Evolutionary conservation across 2,888 invertebrate genomes (phyloP), one percentile per base, ranked within the genome.

Genomic region (Cistogaster globosa): DNA sequence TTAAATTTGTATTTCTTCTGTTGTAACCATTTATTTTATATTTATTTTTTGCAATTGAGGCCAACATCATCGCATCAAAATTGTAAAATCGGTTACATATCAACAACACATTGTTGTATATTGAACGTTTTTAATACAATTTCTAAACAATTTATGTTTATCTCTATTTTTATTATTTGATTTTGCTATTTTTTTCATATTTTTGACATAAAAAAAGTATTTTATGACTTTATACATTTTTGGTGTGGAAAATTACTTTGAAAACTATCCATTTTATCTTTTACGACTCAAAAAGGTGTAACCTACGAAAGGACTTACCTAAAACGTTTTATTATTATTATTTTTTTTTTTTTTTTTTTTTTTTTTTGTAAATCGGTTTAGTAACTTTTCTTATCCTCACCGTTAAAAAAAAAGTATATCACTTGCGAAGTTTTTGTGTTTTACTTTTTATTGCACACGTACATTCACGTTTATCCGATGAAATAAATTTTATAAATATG

Each of bases 161-260:
- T 71, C 18, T 57, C 32, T 45, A 32, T 63, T 84, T 71, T 69
- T 79, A 60, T 60, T 58, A 18, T 71, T 58, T 12, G 42, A 26
- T 55, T 60, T 63, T 53, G 51, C 67, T 74, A 45, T 55, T 62
- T 38, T 38, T 51, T 65, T 58, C 14, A 55, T 76, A 53, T 65
- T 26, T 55, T 57, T 67, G 12, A 5, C 45, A 45, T 14, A 36
- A 16, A 63, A 36, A 14, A 58, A 42, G 60, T 11, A 36, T 81
- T 83, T 84, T 84, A 84, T 80, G 71, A 71, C 75, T 79, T 80
- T 51, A 69, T 76, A 18, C 42, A 72, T 67, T 60, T 32, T 84
- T 51, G 36, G 14, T 55, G 38, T 32, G 58, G 55, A 57, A 74
- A 78, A 63, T 69, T 53, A 20, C 18, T 58, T 48, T 58, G 68